These are phyloP conservation scores for Cephalophus harveyi DNA, from an alignment of 2,113 vertebrate genomes.

Conservation along the genomic window DNA sequence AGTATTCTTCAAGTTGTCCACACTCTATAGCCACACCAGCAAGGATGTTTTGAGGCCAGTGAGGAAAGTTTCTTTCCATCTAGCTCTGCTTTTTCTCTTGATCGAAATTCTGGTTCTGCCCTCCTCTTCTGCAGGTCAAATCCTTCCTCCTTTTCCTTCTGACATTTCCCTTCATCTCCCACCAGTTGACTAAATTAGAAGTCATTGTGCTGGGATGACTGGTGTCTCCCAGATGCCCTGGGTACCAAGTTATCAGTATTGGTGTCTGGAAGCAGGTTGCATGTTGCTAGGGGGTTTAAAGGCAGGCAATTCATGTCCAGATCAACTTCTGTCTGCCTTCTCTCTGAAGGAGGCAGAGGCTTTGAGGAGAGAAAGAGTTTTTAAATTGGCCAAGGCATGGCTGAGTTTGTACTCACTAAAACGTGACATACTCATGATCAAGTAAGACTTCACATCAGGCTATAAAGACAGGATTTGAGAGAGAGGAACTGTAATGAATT, in stretches of 20 bases:
- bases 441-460: background rate
- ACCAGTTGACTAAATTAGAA: background rate
- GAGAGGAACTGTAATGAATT: fast-evolving
- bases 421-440: background rate
- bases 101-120: background rate
- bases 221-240: background rate
- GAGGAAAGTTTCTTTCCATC: background rate
- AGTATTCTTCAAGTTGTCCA: background rate
- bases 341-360: background rate
- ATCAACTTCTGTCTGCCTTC: background rate
- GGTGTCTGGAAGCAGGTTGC: background rate
- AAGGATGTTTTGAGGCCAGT: background rate
- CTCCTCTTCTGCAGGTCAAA: background rate
- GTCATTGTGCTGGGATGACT: slow-evolving; percentile 7
- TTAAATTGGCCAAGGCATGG: background rate
- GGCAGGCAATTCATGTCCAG: background rate
- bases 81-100: background rate
- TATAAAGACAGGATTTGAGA: background rate
- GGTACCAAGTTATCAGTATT: background rate
- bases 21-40: background rate
- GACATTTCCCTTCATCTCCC: background rate
- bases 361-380: background rate
- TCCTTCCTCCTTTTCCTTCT: background rate
- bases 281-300: background rate
- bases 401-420: background rate